Evolutionary conservation across 1,140 invertebrate genomes (phyloP), one percentile per base, ranked within the genome.

Genomic region (Delia radicum): DNA sequence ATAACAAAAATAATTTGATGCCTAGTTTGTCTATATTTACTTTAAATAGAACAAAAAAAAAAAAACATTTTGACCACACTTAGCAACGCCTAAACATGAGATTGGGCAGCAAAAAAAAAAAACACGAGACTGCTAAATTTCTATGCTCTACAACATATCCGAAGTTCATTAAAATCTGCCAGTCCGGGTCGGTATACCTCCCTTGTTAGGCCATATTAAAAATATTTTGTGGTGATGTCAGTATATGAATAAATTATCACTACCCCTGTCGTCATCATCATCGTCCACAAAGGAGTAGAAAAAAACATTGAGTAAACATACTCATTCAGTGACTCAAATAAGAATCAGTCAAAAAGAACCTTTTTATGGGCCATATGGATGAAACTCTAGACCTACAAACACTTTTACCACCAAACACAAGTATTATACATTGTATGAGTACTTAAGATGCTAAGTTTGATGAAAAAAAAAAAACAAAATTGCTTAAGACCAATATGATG

Each of bases 231-330:
- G 65, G 65, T 69, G 65, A 69, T 69, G 33, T 69, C 31, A 8
- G n/a, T 69, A 24, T 37, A 69, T 69, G 65, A 69, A 69, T 69
- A 69, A 69, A 69, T 69, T 69, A 69, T 69, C 65, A 69, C 65
- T 69, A 31, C 28, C 27, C n/a, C 33, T 18, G 63, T 69, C 65
- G 29, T 69, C 18, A n/a, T n/a, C n/a, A n/a, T n/a, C n/a, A n/a
- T n/a, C n/a, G n/a, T n/a, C n/a, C n/a, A n/a, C n/a, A n/a, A n/a
- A n/a, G n/a, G n/a, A n/a, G n/a, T n/a, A n/a, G n/a, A n/a, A n/a
- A n/a, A n/a, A n/a, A n/a, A 24, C 65, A 69, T 15, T 13, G 12
- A 37, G 1, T 28, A 65, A 65, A 37, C 31, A 55, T 21, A n/a
- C 48, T 55, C 48, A 21, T n/a, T 7, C 48, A 21, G 4, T 55